Base-by-base conservation (phyloP, 1,140 invertebrate genomes). In the Heliconius himera region DNA sequence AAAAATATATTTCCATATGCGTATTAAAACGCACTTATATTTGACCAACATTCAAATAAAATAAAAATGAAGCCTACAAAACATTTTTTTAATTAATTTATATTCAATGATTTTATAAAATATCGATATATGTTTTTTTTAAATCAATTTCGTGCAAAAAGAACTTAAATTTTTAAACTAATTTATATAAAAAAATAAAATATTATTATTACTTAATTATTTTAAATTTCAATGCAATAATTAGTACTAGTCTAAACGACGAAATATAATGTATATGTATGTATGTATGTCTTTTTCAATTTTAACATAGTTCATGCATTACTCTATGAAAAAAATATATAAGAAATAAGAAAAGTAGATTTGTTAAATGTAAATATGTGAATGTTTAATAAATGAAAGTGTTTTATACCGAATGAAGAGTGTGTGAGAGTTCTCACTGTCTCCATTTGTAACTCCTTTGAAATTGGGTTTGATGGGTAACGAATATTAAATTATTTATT, bases 331-430 rank as follows among this genome's bases (percentile, higher is more conserved):
- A 46, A 11, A 46, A 20, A 20, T 2, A 51, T 16, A 36, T 71
- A 20, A 71, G 22, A 33, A 8, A 71, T 26, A 16, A 36, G n/a
- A n/a, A n/a, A 2, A 16, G 20, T 71, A 36, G 70, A 36, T 36
- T 71, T 71, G 20, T 36, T 71, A 71, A 71, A 71, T 26, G 54
- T 60, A 60, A 76, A 41, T 70, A 78, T 74, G 56, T 79, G 70
- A 81, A 79, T 81, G 80, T 60, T 22, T 51, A 51, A 60, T 60
- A 22, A 60, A 11, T 85, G 77, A 70, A 83, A 82, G 78, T 86
- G 82, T 87, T 87, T 88, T 88, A 77, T 88, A 88, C 83, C 83
- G 77, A 85, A 82, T 80, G 76, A 76, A 80, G 77, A 81, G 77
- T 60, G 54, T 8, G 54, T 60, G n/a, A 60, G 54, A n/a, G 11